Conservation (phyloP, 1,140 invertebrate species). For the Pseudobourletiella spinata region DNA sequence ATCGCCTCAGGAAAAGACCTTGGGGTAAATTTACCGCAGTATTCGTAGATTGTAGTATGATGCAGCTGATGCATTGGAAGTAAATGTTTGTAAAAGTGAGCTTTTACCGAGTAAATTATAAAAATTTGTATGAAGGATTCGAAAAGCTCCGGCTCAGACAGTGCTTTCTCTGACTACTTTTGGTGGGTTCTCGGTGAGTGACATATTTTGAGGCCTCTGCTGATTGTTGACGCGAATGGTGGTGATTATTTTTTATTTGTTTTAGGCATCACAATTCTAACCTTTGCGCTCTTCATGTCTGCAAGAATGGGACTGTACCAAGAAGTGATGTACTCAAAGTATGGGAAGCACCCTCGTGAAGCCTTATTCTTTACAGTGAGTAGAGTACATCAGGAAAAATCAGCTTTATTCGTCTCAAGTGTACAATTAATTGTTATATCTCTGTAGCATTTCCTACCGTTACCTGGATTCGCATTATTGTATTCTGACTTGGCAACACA, state of each 20-base stretch:
- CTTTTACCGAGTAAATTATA: too few species aligned
- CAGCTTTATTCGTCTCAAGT: slow-evolving; percentile 8
- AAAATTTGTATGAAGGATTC: too few species aligned
- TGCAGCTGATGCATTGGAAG: too few species aligned
- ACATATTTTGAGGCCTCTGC: too few species aligned
- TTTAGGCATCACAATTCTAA: slow-evolving; percentile 69
- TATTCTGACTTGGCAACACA: slow-evolving; percentile 65
- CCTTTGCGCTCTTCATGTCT: slow-evolving; percentile 81
- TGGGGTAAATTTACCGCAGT: slow-evolving; percentile 31
- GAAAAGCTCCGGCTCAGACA: too few species aligned
- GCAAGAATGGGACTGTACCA: slow-evolving; percentile 96
- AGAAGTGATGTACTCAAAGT: slow-evolving; percentile 72
- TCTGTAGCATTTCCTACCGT: slow-evolving; percentile 67
- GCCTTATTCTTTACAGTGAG: slow-evolving; percentile 82
- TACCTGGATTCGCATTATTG: slow-evolving; percentile 75
- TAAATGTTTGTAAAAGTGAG: too few species aligned
- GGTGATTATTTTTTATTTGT: slow-evolving; percentile 72
- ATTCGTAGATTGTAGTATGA: background rate
- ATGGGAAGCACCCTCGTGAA: slow-evolving; percentile 91
- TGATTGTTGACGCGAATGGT: slow-evolving; percentile 19
- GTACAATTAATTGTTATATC: background rate
- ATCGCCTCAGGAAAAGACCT: slow-evolving; percentile 70
- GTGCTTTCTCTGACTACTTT: background rate
- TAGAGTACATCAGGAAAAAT: too few species aligned
- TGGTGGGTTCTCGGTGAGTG: background rate